A percentile compares a stretch with the other conserved stretches of the same genome.
Conservation (phyloP, 2,113 vertebrate genomes). For the Psittacus erithacus region DNA sequence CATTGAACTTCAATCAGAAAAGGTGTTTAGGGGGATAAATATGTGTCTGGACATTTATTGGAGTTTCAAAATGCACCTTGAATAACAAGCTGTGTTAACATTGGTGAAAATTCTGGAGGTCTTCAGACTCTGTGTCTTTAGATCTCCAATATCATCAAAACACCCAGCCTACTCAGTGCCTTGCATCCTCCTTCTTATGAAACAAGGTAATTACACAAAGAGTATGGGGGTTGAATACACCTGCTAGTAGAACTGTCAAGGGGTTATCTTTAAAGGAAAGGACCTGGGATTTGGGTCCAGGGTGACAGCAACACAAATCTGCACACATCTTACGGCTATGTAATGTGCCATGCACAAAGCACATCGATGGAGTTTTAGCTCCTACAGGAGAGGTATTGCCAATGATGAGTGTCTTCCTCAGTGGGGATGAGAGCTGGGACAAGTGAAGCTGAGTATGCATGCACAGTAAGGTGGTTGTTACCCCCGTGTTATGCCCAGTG, state of each 20-base stretch:
- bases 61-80: background rate
- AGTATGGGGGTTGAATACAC: background rate
- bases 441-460: background rate
- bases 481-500: background rate
- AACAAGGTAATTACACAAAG: background rate
- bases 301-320: background rate
- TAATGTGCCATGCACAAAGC: background rate
- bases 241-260: background rate
- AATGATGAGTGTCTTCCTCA: background rate
- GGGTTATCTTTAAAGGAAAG: background rate
- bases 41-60: background rate
- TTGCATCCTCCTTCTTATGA: background rate
- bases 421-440: background rate
- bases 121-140: background rate
- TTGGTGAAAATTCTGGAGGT: background rate
- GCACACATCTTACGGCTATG: background rate
- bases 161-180: background rate
- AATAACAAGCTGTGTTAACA: background rate
- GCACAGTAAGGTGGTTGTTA: fast-evolving
- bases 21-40: background rate
- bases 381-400: background rate
- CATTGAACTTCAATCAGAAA: background rate
- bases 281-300: background rate
- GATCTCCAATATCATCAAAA: background rate
- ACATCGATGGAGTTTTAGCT: background rate